These are phyloP conservation scores for Myiopsitta monachus DNA, from an alignment of 2,113 vertebrate species.

Conservation along the genomic window DNA sequence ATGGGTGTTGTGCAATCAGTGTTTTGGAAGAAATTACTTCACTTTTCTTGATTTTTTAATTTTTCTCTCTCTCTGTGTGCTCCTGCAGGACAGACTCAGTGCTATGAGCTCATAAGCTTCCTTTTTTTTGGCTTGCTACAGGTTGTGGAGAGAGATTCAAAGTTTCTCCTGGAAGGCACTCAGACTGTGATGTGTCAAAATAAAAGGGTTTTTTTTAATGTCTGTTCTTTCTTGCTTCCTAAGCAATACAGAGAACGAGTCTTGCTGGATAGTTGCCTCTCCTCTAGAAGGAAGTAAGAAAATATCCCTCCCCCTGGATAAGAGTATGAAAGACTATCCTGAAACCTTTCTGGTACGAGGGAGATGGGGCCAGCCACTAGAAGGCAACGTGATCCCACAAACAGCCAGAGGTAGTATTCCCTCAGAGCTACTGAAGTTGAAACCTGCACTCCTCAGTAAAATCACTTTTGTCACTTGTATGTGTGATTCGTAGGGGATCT, in stretches of 20 bases:
- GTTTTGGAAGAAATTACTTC: background rate
- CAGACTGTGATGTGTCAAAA: background rate
- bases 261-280: background rate
- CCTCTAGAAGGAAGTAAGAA: background rate
- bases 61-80: background rate
- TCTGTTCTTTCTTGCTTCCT: background rate
- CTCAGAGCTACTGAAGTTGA: background rate
- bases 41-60: background rate
- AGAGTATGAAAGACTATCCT: background rate
- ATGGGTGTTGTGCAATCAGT: background rate
- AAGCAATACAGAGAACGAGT: background rate
- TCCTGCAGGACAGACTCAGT: background rate
- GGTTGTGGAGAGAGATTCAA: background rate
- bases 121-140: background rate
- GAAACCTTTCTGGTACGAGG: background rate
- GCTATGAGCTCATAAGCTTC: background rate
- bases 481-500: background rate
- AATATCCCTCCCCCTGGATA: background rate
- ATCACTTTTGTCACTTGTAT: background rate
- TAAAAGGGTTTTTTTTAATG: background rate
- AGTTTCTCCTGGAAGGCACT: background rate
- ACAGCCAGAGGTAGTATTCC: background rate
- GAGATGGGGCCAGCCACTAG: slow-evolving; percentile 50
- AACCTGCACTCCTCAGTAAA: background rate
- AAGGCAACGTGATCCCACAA: slow-evolving; percentile 56